Base-by-base conservation (phyloP, 2,113 vertebrate species). In the Alectura lathami region DNA sequence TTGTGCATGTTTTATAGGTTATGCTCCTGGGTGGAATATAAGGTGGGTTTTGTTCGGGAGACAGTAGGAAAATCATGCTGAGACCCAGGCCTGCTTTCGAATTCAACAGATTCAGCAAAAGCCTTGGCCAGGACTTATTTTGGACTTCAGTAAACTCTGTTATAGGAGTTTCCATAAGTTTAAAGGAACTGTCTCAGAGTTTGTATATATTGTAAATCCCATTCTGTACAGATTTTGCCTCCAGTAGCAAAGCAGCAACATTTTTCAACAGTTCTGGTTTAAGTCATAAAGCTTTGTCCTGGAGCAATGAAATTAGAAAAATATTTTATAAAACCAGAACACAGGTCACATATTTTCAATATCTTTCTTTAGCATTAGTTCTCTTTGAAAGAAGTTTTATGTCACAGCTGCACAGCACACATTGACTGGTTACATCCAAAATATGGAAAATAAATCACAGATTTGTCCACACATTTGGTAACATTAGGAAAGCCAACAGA, bases 21-120 rank as follows among this genome's bases (percentile, higher is more conserved):
- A 95, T 96, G 84, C 93, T 96, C 94, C 62, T 74, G 79, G 67
- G 91, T 94, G 48, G 91, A 97, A 96, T 94, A 94, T 94, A 96
- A 93, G 87, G 84, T 87, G 54, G 38, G 74, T 95, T 97, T 94
- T 94, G 80, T 94, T 85, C 77, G 87, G 81, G 62, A 97, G 93
- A 97, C 87, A 92, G 91, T 88, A 90, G 78, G 70, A 96, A 97
- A 97, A 88, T 94, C 88, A 94, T 83, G 77, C 64, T 94, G 91
- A 95, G 95, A 94, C 88, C 60, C 77, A 95, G 88, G 75, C 63
- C 50, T 96, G 88, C 67, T 96, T 97, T 97, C 92, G 81, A 92
- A 85, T 96, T 96, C 91, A 96, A 92, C 86, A 91, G 68, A 95
- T 93, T 96, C 87, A 97, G 92, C 95, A 97, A 89, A 97, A 96